phyloP scores from a whole-genome alignment of 2,888 invertebrate species.

The Thalpophila matura region DNA sequence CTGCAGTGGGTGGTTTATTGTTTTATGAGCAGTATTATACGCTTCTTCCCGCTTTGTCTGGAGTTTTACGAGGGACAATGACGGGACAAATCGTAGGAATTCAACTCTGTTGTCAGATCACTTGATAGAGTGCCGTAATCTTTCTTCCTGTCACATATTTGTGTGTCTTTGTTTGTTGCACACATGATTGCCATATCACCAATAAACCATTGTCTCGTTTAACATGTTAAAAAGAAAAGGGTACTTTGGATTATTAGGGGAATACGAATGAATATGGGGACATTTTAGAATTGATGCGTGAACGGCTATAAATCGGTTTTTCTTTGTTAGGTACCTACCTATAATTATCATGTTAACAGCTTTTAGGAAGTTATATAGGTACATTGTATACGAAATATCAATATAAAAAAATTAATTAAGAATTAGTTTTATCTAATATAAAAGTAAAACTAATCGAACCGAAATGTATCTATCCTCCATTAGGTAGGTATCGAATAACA shows the following conservation, averaged over 20 bases:
- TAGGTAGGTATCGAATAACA: constrained; percentile 15
- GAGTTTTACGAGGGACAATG: constrained; percentile 76
- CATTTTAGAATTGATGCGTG: constrained; percentile 25
- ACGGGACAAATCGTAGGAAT: constrained; percentile 81
- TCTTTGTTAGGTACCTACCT: too few species aligned
- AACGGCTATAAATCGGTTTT: neutral
- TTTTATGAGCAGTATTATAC: constrained; percentile 83
- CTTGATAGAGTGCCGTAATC: constrained; percentile 81
- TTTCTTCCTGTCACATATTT: constrained; percentile 83
- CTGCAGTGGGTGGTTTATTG: constrained; percentile 86
- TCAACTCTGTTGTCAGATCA: constrained; percentile 78
- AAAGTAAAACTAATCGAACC: neutral
- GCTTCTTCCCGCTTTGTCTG: constrained; percentile 74
- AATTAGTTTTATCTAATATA: too few species aligned
- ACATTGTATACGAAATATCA: neutral
- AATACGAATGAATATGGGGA: constrained; percentile 12
- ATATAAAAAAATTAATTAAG: neutral
- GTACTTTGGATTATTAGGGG: constrained; percentile 18
- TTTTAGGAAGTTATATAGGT: too few species aligned
- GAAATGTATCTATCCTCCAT: neutral
- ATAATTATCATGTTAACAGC: constrained; percentile 7
- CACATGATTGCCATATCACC: constrained; percentile 64
- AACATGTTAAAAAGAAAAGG: constrained; percentile 40
- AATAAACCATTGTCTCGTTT: constrained; percentile 61
- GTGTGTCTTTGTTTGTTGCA: constrained; percentile 65